Base-by-base conservation (phyloP, 2,888 invertebrate species). In the Onchidella celtica region DNA sequence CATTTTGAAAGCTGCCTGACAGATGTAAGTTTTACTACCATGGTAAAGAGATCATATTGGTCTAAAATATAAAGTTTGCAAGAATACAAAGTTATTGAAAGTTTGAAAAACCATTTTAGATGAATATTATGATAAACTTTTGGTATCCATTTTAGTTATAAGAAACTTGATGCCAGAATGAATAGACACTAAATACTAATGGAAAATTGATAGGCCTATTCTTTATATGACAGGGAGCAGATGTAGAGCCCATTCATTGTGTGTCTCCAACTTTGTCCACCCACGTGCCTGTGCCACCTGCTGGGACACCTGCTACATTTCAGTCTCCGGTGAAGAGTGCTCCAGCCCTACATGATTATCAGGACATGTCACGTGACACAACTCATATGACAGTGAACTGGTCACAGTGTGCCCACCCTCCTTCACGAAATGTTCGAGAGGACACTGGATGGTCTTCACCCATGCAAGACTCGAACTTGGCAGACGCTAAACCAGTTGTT, bases 211-310 rank as follows among this genome's bases (percentile, higher is more conserved):
- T 34, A 3, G 6, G 17, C n/a, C n/a, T n/a, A 3, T 68, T 55
- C 29, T 70, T 24, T 38, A 29, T 59, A 38, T 40, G 0, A 21
- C 21, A 24, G 0, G 61, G 55, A 40, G n/a, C 40, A 40, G 61
- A 70, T 9, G 61, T 63, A 17, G 40, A 17, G 29, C 69, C 55
- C 6, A 66, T 72, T 6, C 77, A 82, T 27, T n/a, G 29, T 3
- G 68, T 80, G 47, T 81, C 89, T 6, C 89, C 89, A 24, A 83
- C 88, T 11, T 85, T 86, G 59, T 88, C 88, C 59, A 87, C 89
- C 6, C 79, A 87, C 24, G 87, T 89, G 3, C 89, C 89, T 24
- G 84, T 86, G 38, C 86, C 90, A 11, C 89, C 89, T 0, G 87
- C 87, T 17, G 86, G 88, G 24, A 89, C 89, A 9, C 88, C 88